These are phyloP conservation scores for Gavia stellata DNA, from an alignment of 2,113 vertebrate species.

Conservation along the genomic window DNA sequence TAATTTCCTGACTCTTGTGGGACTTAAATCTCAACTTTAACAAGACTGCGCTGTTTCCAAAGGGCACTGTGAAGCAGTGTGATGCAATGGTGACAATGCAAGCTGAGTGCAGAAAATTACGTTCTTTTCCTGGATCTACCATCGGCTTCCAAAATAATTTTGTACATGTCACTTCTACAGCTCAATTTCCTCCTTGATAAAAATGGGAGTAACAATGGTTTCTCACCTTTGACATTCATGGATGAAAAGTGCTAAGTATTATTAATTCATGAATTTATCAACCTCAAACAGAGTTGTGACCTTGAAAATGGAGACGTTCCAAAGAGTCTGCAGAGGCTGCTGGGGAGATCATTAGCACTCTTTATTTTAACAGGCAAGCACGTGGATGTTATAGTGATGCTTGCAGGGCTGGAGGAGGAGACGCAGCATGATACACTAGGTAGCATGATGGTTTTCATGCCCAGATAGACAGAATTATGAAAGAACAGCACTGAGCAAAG, in stretches of 20 bases:
- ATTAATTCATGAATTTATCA: conserved; percentile 50
- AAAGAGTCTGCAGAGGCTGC: not conserved
- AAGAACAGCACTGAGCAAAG: not conserved
- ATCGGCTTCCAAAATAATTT: not conserved
- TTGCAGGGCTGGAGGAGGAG: not conserved
- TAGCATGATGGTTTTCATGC: rapidly evolving
- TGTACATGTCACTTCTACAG: not conserved
- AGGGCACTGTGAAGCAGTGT: not conserved
- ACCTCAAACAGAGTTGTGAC: conserved; percentile 21
- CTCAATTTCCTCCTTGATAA: conserved; percentile 41
- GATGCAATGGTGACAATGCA: not conserved
- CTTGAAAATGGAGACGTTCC: conserved; percentile 38
- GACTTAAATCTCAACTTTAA: conserved; percentile 10
- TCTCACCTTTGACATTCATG: conserved; percentile 26
- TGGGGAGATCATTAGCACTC: not conserved
- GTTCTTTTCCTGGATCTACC: not conserved
- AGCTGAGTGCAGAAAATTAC: not conserved
- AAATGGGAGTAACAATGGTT: conserved; percentile 6
- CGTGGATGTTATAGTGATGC: rapidly evolving
- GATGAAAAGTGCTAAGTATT: conserved; percentile 24
- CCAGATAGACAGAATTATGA: not conserved
- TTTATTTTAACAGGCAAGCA: not conserved
- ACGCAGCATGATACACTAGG: not conserved
- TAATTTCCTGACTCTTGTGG: conserved; percentile 30
- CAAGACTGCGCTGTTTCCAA: not conserved